Conservation (phyloP, 2,888 invertebrate species). For the Psylliodes chrysocephalus region DNA sequence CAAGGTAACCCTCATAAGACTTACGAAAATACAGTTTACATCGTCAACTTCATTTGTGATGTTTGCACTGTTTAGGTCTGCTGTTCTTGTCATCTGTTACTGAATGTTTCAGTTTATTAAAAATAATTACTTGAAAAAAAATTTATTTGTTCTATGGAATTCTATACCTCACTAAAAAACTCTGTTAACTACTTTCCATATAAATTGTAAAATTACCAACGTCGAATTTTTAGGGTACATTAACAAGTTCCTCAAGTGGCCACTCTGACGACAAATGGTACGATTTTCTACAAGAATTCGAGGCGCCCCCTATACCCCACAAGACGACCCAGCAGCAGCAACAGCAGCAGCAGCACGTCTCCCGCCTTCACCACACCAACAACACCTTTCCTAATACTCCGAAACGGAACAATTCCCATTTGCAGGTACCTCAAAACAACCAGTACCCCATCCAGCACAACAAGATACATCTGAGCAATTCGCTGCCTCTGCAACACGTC, state of each 20-base stretch:
- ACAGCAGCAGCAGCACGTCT: too few relatives aligned
- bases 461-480: constrained; percentile 63
- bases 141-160: too few relatives aligned
- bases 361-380: constrained; percentile 47
- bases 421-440: constrained; percentile 53
- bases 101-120: too few relatives aligned
- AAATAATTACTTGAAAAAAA: too few relatives aligned
- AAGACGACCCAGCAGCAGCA: constrained; percentile 57
- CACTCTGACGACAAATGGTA: constrained; percentile 77
- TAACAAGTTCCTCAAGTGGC: constrained; percentile 73
- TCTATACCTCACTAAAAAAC: too few relatives aligned
- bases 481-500: constrained; percentile 62
- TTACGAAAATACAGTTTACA: too few relatives aligned
- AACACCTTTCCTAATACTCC: constrained; percentile 62
- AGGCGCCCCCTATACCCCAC: constrained; percentile 68
- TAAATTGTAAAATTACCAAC: background rate
- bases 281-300: constrained; percentile 66
- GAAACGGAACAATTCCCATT: constrained; percentile 59
- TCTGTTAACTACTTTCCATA: background rate
- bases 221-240: constrained; percentile 66
- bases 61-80: too few relatives aligned
- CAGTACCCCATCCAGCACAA: constrained; percentile 60
- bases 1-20: too few relatives aligned
- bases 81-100: too few relatives aligned
- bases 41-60: too few relatives aligned